Evolutionary conservation across 2,797 vertebrate species (phyloP).

Genomic region (Tokudaia tokunoshimensis): DNA sequence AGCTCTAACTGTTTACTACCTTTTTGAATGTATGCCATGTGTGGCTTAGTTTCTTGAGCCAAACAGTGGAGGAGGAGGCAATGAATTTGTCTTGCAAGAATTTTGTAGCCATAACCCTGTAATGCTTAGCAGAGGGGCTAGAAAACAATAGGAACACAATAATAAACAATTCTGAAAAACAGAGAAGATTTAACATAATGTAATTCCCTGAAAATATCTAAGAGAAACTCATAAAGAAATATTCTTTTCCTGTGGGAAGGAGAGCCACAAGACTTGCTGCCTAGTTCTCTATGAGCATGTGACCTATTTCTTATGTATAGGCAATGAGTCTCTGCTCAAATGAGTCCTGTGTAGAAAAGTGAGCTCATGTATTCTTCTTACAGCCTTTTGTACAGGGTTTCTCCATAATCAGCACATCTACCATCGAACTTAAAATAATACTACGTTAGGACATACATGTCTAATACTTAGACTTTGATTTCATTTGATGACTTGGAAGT

Average conservation of each 20-base stretch:
- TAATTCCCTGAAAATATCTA: background rate
- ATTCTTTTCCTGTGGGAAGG: background rate
- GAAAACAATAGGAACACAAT: background rate
- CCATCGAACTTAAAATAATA: background rate
- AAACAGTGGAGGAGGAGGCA: background rate
- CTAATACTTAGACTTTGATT: background rate
- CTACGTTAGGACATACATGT: background rate
- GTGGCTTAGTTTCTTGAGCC: background rate
- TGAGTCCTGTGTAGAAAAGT: fast-evolving
- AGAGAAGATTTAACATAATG: background rate
- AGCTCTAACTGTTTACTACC: background rate
- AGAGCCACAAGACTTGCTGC: fast-evolving
- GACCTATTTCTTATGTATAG: background rate
- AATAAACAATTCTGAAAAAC: background rate
- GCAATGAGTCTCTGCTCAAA: too few species aligned
- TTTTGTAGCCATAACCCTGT: background rate
- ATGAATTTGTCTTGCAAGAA: background rate
- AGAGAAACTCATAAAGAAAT: background rate
- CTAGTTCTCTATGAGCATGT: background rate
- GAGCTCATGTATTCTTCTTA: background rate
- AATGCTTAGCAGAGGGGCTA: background rate
- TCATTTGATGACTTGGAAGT: background rate
- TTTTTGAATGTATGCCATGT: background rate
- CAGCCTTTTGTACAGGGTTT: background rate
- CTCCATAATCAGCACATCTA: background rate